Evolutionary conservation across 2,888 invertebrate species (phyloP).

Genomic region (Nymphalis c-album): DNA sequence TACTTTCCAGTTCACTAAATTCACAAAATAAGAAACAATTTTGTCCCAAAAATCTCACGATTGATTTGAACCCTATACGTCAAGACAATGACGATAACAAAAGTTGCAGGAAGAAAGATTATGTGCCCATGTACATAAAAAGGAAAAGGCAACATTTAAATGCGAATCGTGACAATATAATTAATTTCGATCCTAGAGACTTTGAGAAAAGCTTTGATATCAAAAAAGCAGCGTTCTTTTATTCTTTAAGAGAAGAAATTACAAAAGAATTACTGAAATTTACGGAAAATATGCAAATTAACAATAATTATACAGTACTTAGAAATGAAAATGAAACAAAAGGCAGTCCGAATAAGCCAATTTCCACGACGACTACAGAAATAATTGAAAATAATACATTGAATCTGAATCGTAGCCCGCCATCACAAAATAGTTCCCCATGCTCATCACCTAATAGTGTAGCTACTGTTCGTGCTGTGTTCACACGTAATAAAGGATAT

Average conservation of each 20-base stretch:
- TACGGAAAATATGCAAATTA: slow-evolving; percentile 44
- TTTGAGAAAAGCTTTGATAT: slow-evolving; percentile 9
- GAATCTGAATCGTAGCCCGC: slow-evolving; percentile 39
- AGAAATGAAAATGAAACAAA: slow-evolving; percentile 52
- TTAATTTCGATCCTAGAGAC: background rate
- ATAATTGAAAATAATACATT: slow-evolving; percentile 40
- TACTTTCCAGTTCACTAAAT: slow-evolving; percentile 47
- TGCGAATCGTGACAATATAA: slow-evolving; percentile 15
- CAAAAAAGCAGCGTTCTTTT: slow-evolving; percentile 16
- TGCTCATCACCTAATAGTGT: slow-evolving; percentile 67
- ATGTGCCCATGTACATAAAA: slow-evolving; percentile 51
- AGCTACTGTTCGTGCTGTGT: slow-evolving; percentile 58
- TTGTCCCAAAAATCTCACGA: slow-evolving; percentile 31
- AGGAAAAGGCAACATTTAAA: slow-evolving; percentile 21
- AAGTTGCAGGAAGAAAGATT: slow-evolving; percentile 42
- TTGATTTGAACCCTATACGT: background rate
- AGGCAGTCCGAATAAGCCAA: slow-evolving; percentile 42
- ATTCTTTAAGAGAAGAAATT: slow-evolving; percentile 43
- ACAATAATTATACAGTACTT: slow-evolving; percentile 55
- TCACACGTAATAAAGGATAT: slow-evolving; percentile 45
- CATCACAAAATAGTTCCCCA: slow-evolving; percentile 62
- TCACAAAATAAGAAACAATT: slow-evolving; percentile 49
- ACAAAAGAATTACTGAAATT: slow-evolving; percentile 54
- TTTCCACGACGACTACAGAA: slow-evolving; percentile 33
- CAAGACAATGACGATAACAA: slow-evolving; percentile 30